Conservation (phyloP, 2,113 vertebrate species). For the Callaeas wilsoni region DNA sequence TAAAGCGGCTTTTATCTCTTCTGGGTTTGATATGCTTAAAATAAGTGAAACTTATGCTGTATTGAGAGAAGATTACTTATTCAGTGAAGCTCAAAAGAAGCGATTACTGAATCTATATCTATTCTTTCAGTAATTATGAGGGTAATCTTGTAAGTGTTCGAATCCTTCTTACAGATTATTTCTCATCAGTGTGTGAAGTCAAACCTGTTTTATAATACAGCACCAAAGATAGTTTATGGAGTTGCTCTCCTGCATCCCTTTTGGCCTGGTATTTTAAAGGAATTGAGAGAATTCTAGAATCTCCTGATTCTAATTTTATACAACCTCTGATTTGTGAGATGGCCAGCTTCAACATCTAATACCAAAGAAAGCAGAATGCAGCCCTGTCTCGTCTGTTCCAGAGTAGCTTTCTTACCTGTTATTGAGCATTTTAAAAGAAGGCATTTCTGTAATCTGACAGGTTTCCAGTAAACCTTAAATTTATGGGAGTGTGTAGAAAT, state of each 20-base stretch:
- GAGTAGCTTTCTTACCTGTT: neutral
- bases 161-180: neutral
- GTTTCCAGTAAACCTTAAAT: neutral
- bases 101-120: constrained; percentile 6
- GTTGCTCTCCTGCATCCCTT: neutral
- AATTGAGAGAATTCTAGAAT: neutral
- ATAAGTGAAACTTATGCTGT: constrained; percentile 54
- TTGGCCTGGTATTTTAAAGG: neutral
- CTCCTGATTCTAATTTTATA: neutral
- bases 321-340: neutral
- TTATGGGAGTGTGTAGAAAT: neutral
- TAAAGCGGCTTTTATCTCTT: constrained; percentile 49
- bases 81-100: constrained; percentile 41
- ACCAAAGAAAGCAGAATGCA: neutral
- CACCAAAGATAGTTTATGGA: neutral
- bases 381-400: neutral
- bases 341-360: neutral
- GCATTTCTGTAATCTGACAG: neutral
- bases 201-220: neutral
- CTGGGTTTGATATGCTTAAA: constrained; percentile 55
- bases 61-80: constrained; percentile 44
- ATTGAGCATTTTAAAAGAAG: neutral
- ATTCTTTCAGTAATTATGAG: constrained; percentile 21
- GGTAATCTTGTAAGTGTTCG: constrained; percentile 24
- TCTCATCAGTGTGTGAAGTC: neutral